Percentiles rank a stretch among this genome's conserved stretches.
phyloP scores from a whole-genome alignment of 1,140 invertebrate species.

The Halesus radiatus region DNA sequence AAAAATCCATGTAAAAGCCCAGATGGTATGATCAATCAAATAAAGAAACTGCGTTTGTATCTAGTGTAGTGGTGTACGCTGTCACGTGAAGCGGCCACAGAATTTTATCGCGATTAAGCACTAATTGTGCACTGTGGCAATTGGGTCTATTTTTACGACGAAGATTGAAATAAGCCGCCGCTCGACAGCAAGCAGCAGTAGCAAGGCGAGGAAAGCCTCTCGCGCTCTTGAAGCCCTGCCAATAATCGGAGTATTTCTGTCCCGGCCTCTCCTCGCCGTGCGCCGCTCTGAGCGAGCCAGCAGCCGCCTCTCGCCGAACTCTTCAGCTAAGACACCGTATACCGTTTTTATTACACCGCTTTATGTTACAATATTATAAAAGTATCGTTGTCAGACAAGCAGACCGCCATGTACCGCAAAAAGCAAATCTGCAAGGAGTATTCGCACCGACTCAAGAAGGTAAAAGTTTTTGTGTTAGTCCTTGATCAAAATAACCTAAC shows the following conservation, averaged over 20 bases:
- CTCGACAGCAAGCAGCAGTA: too few species aligned
- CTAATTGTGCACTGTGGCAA: neutral
- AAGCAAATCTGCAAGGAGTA: conserved; percentile 23
- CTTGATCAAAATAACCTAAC: too few species aligned
- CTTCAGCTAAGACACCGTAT: neutral
- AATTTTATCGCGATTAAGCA: neutral
- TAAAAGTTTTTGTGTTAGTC: neutral
- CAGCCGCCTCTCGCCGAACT: conserved; percentile 36
- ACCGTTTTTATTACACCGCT: too few species aligned
- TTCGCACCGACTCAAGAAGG: conserved; percentile 8
- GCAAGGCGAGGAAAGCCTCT: conserved; percentile 4
- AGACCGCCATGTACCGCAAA: conserved; percentile 16
- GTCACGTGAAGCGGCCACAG: too few species aligned
- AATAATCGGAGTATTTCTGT: conserved; percentile 10
- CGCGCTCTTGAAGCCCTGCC: conserved; percentile 3
- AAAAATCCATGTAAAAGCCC: too few species aligned
- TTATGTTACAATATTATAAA: too few species aligned
- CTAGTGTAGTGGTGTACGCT: too few species aligned
- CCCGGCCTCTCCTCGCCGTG: conserved; percentile 48
- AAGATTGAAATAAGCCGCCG: neutral
- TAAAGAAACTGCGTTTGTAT: too few species aligned
- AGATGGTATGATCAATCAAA: too few species aligned
- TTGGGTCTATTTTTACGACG: neutral
- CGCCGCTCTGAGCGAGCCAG: conserved; percentile 57
- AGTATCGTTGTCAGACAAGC: too few species aligned